Conservation (phyloP, 2,113 vertebrate species). For the human (Homo sapiens) region GRCh38 chr1:85298001-85298500, state of each 20-base stretch:
- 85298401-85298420: conserved; percentile 18
- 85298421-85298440: conserved; percentile 56
- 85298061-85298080: conserved; percentile 44
- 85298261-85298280: not conserved
- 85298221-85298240: not conserved
- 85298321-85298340: conserved; percentile 13
- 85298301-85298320: not conserved
- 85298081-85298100: conserved; percentile 51
- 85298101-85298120: conserved; percentile 66
- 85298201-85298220: not conserved
- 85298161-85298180: conserved; percentile 39
- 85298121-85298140: conserved; percentile 43
- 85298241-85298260: conserved; percentile 7
- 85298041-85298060: conserved; percentile 55
- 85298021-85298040: conserved; percentile 10
- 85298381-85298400: conserved; percentile 43
- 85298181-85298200: not conserved
- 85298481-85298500: not conserved
- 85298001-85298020: conserved; percentile 56
- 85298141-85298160: conserved; percentile 27
- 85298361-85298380: conserved; percentile 24
- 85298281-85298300: not conserved
- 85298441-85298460: not conserved
- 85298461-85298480: not conserved
- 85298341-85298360: conserved; percentile 30